phyloP scores from a whole-genome alignment of 2,797 vertebrate species.

The Ambastaia sidthimunki region DNA sequence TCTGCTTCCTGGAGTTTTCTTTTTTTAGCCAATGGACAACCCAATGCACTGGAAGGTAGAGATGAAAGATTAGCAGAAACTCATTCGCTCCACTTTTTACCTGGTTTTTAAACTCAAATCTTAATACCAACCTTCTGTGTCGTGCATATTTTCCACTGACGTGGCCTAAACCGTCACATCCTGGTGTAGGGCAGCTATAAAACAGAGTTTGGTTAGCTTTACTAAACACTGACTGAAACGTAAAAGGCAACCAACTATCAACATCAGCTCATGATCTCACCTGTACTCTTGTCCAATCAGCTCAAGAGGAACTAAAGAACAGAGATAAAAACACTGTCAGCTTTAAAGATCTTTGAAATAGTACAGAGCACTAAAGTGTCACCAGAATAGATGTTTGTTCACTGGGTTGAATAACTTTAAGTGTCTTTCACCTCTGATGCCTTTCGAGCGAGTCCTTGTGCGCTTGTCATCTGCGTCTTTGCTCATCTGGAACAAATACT shows the following conservation, averaged over 20 bases:
- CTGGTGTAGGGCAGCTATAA: slow-evolving; percentile 92
- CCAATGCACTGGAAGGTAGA: slow-evolving; percentile 80
- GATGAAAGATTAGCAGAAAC: neutral
- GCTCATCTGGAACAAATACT: slow-evolving; percentile 86
- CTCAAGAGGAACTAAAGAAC: slow-evolving; percentile 80
- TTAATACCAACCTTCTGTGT: slow-evolving; percentile 85
- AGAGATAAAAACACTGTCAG: neutral
- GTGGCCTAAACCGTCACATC: slow-evolving; percentile 93
- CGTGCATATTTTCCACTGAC: slow-evolving; percentile 93
- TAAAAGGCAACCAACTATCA: neutral
- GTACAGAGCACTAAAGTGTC: slow-evolving; percentile 17
- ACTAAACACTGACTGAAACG: slow-evolving; percentile 9
- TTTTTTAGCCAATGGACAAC: slow-evolving; percentile 94
- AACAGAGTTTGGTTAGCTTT: slow-evolving; percentile 46
- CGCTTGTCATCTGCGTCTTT: slow-evolving; percentile 90
- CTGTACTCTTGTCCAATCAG: slow-evolving; percentile 87
- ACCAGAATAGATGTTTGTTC: slow-evolving; percentile 27
- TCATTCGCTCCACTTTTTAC: neutral
- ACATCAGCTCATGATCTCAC: slow-evolving; percentile 72
- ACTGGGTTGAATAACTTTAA: neutral
- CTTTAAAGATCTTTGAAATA: slow-evolving; percentile 3
- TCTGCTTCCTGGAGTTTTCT: slow-evolving; percentile 90
- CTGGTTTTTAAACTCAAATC: neutral
- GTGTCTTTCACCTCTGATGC: slow-evolving; percentile 84
- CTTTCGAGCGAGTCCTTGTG: slow-evolving; percentile 92